These are phyloP conservation scores for Eurystomus gularis DNA, from an alignment of 2,113 vertebrate species.

Conservation along the genomic window DNA sequence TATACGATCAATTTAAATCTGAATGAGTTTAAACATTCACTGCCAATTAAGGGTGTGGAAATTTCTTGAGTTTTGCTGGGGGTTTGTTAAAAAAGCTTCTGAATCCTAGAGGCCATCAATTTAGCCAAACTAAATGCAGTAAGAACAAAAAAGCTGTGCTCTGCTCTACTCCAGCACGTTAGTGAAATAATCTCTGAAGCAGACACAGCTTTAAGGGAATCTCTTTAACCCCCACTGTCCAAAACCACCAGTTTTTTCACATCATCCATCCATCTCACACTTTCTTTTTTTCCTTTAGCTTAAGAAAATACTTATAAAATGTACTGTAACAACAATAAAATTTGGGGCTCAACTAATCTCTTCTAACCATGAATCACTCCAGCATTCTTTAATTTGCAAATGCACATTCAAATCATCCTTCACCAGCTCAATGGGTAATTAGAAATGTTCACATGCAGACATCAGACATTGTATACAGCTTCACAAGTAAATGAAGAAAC, in stretches of 20 bases:
- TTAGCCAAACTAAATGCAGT: neutral
- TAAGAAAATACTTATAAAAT: neutral
- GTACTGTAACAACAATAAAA: neutral
- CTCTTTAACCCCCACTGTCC: neutral
- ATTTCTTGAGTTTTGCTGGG: rapidly evolving
- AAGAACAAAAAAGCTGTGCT: neutral
- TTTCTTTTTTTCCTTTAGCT: neutral
- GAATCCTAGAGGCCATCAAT: neutral
- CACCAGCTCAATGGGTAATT: neutral
- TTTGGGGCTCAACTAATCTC: neutral
- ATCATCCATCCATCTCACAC: neutral
- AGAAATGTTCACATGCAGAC: neutral
- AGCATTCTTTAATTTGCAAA: neutral
- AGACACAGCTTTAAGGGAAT: neutral
- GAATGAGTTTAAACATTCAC: neutral
- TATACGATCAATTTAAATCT: neutral
- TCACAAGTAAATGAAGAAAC: neutral
- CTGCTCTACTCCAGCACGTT: neutral
- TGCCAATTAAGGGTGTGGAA: neutral
- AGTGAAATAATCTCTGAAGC: neutral
- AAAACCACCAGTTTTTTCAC: neutral
- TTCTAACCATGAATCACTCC: neutral
- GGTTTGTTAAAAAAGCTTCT: neutral
- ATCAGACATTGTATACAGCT: neutral
- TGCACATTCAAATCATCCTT: neutral